phyloP scores from a whole-genome alignment of 1,140 invertebrate genomes.

The Drosophila truncata region DNA sequence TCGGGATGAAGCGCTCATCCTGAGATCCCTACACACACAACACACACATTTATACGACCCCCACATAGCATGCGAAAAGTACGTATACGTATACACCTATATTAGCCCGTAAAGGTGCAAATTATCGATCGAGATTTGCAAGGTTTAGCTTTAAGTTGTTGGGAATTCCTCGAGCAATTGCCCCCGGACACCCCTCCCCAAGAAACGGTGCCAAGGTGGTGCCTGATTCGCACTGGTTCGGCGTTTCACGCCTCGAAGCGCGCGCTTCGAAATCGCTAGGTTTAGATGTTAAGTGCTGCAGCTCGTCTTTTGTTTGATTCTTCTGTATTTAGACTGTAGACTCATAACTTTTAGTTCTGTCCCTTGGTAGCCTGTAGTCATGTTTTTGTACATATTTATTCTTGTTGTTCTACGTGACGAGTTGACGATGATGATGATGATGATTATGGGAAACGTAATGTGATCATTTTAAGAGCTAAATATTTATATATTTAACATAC shows the following conservation, averaged over 20 bases:
- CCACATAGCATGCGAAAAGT: slow-evolving; percentile 66
- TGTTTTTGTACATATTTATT: slow-evolving; percentile 82
- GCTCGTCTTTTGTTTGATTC: slow-evolving; percentile 57
- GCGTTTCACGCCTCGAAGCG: slow-evolving; percentile 62
- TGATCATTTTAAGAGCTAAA: slow-evolving; percentile 79
- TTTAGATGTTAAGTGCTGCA: slow-evolving; percentile 70
- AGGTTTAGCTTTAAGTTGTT: slow-evolving; percentile 71
- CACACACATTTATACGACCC: slow-evolving; percentile 53
- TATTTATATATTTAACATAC: slow-evolving; percentile 73
- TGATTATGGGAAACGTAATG: slow-evolving; percentile 81
- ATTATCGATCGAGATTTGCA: slow-evolving; percentile 62
- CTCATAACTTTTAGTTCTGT: slow-evolving; percentile 50
- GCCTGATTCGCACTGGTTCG: slow-evolving; percentile 47
- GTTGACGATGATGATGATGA: slow-evolving; percentile 60
- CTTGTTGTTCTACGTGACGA: slow-evolving; percentile 62
- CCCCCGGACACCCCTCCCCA: slow-evolving; percentile 45
- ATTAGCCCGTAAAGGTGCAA: slow-evolving; percentile 52
- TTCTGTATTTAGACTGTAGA: slow-evolving; percentile 51
- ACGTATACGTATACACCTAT: slow-evolving; percentile 46
- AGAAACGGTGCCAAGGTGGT: slow-evolving; percentile 71
- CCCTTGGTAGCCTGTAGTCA: slow-evolving; percentile 58
- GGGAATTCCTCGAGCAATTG: slow-evolving; percentile 59
- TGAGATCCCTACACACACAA: slow-evolving; percentile 49
- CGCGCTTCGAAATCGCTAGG: slow-evolving; percentile 44
- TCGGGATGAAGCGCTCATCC: slow-evolving; percentile 60